These are phyloP conservation scores for Vireo griseus DNA, from an alignment of 2,797 vertebrate genomes.

Conservation along the genomic window DNA sequence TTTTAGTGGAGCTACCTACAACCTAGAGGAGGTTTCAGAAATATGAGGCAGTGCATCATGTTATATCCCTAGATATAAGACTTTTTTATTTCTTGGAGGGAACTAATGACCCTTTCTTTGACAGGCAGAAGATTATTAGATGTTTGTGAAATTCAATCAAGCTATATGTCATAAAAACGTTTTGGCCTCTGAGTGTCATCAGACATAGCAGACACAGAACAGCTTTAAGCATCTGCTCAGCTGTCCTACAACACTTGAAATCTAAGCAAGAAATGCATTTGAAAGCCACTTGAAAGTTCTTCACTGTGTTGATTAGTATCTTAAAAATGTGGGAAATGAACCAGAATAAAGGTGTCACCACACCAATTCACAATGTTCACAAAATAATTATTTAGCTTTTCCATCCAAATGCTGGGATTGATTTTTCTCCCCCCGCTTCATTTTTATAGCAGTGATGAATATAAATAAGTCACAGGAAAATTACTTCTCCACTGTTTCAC, in stretches of 20 bases:
- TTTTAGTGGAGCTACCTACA: not conserved
- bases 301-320: constrained; percentile 34
- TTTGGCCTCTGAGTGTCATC: not conserved
- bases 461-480: constrained; percentile 70
- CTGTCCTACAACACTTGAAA: constrained; percentile 14
- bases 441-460: constrained; percentile 41
- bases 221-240: constrained; percentile 3
- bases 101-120: not conserved
- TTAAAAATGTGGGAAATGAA: constrained; percentile 46
- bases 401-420: not conserved
- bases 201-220: not conserved
- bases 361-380: constrained; percentile 33
- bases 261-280: not conserved
- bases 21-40: not conserved
- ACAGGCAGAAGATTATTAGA: not conserved
- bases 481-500: constrained; percentile 61
- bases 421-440: not conserved
- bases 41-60: not conserved
- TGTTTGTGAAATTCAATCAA: not conserved
- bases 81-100: not conserved
- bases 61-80: not conserved
- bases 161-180: not conserved
- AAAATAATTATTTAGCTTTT: constrained; percentile 55
- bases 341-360: constrained; percentile 11
- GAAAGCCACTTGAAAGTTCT: constrained; percentile 9